phyloP scores from a whole-genome alignment of 2,888 invertebrate species.

The Macaria liturata region DNA sequence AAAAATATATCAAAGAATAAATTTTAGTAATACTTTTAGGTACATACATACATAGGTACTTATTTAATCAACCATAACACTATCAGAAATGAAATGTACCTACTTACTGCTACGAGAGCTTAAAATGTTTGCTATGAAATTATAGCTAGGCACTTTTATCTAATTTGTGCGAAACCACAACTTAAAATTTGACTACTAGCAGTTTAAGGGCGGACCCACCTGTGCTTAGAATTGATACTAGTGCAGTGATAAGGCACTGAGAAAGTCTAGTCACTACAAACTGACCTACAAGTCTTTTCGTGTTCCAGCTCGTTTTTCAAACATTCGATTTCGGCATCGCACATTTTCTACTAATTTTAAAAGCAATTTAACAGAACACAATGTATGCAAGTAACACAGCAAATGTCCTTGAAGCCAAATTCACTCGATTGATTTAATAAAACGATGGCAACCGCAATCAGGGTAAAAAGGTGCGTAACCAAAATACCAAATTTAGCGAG shows the following conservation, averaged over 20 bases:
- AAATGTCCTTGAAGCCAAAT: slow-evolving; percentile 89
- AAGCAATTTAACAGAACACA: slow-evolving; percentile 28
- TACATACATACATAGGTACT: too few relatives aligned
- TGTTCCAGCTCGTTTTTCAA: slow-evolving; percentile 75
- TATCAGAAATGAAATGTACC: too few relatives aligned
- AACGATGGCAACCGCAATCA: slow-evolving; percentile 36
- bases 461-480: slow-evolving; percentile 4
- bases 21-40: too few relatives aligned
- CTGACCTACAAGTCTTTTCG: slow-evolving; percentile 74
- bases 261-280: slow-evolving; percentile 16
- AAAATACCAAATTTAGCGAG: too few relatives aligned
- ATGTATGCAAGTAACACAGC: slow-evolving; percentile 59
- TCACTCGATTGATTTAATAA: slow-evolving; percentile 72
- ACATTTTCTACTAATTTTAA: slow-evolving; percentile 48
- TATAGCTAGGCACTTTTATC: too few relatives aligned
- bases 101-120: too few relatives aligned
- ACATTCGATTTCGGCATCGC: slow-evolving; percentile 73
- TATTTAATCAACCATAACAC: too few relatives aligned
- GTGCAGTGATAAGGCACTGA: neutral
- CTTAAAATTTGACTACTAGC: too few relatives aligned
- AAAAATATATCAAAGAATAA: too few relatives aligned
- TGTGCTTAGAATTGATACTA: neutral
- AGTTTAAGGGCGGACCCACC: slow-evolving; percentile 12
- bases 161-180: too few relatives aligned
- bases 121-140: too few relatives aligned